Conservation (phyloP, 2,888 invertebrate species). For the Sipha maydis region DNA sequence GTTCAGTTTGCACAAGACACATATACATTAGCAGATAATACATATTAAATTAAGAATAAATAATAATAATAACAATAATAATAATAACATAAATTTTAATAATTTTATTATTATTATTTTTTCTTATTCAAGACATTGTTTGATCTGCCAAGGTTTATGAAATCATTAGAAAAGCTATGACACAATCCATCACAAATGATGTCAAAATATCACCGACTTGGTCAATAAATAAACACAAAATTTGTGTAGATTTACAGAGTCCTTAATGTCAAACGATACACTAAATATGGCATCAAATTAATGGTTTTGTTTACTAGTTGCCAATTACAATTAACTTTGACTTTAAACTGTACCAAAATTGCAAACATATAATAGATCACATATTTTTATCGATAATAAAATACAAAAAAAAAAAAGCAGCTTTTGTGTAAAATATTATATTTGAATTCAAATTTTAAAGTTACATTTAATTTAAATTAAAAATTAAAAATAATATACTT, state of each 20-base stretch:
- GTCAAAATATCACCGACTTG: constrained; percentile 46
- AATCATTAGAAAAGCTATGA: constrained; percentile 48
- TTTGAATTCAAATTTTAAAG: too few relatives aligned
- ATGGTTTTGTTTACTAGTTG: constrained; percentile 44
- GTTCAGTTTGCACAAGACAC: constrained; percentile 47
- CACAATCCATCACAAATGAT: constrained; percentile 56
- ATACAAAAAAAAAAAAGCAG: too few relatives aligned
- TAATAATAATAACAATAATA: constrained; percentile 52
- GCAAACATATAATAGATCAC: not conserved
- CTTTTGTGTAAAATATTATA: too few relatives aligned
- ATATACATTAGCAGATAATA: constrained; percentile 57
- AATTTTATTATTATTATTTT: constrained; percentile 32
- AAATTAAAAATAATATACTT: not conserved
- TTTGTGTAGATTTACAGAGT: constrained; percentile 26
- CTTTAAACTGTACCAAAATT: not conserved
- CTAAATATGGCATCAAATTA: constrained; percentile 53
- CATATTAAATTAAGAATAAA: constrained; percentile 18
- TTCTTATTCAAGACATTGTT: not conserved
- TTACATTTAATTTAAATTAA: not conserved
- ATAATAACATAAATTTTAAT: constrained; percentile 7
- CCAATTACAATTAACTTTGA: constrained; percentile 5
- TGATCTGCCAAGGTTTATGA: constrained; percentile 51
- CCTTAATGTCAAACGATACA: constrained; percentile 14
- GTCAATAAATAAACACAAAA: constrained; percentile 16
- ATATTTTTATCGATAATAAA: too few relatives aligned